Conservation (phyloP, 1,140 invertebrate species). For the Drosophila kohkoa region DNA sequence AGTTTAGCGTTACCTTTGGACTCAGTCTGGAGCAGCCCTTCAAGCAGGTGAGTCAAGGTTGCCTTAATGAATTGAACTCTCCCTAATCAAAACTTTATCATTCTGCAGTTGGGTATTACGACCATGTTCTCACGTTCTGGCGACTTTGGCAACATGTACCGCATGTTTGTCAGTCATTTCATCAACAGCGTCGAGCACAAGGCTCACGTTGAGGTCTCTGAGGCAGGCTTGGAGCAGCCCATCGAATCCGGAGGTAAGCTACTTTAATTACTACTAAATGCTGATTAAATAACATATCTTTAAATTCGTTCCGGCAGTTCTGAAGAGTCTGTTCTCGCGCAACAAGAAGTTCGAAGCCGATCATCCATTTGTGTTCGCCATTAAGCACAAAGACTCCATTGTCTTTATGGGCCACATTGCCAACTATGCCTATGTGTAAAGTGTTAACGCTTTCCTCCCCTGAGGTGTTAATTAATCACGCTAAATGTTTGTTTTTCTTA, state of each 20-base stretch:
- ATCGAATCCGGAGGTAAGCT: slow-evolving; percentile 86
- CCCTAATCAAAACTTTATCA: too few species aligned
- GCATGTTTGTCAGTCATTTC: slow-evolving; percentile 86
- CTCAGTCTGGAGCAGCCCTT: slow-evolving; percentile 86
- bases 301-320: slow-evolving; percentile 41
- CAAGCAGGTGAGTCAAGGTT: slow-evolving; percentile 81
- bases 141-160: slow-evolving; percentile 87
- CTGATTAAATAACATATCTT: background rate
- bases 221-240: slow-evolving; percentile 84
- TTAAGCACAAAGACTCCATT: slow-evolving; percentile 75
- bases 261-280: too few species aligned
- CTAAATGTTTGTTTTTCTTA: slow-evolving; percentile 30
- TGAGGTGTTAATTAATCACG: slow-evolving; percentile 42
- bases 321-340: slow-evolving; percentile 74
- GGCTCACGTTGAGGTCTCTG: slow-evolving; percentile 74
- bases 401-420: slow-evolving; percentile 78
- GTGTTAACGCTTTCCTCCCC: background rate
- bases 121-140: slow-evolving; percentile 86
- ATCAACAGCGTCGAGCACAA: slow-evolving; percentile 85
- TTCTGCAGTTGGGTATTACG: slow-evolving; percentile 86
- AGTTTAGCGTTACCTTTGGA: slow-evolving; percentile 87
- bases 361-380: slow-evolving; percentile 79
- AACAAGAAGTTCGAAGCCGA: slow-evolving; percentile 78
- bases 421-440: slow-evolving; percentile 77
- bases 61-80: too few species aligned